phyloP scores from a whole-genome alignment of 2,113 vertebrate genomes.

The Zosterops pallidus region DNA sequence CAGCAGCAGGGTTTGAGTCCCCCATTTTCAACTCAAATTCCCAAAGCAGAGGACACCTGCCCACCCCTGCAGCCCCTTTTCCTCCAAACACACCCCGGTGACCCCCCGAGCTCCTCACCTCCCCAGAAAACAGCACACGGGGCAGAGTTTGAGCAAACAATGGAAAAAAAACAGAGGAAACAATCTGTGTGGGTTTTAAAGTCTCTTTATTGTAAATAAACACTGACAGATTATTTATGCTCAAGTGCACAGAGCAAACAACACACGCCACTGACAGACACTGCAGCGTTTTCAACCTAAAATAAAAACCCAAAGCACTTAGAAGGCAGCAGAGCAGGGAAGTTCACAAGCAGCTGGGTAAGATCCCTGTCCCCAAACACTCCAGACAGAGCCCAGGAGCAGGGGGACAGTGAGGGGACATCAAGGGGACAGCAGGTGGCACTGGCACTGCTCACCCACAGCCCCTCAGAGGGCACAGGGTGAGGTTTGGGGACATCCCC shows the following conservation, averaged over 20 bases:
- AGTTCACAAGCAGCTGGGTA: accelerated
- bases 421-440: not conserved
- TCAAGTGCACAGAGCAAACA: not conserved
- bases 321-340: not conserved
- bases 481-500: not conserved
- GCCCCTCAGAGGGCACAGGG: not conserved
- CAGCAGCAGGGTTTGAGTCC: not conserved
- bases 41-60: not conserved
- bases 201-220: constrained; percentile 42
- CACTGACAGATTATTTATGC: not conserved
- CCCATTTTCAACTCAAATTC: not conserved
- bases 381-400: accelerated
- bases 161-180: not conserved
- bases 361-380: not conserved
- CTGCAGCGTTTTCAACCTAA: not conserved
- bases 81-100: not conserved
- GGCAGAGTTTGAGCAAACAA: accelerated
- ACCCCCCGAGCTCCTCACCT: accelerated
- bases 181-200: accelerated
- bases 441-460: not conserved
- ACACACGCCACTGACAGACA: not conserved
- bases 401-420: not conserved
- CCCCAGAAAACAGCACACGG: not conserved
- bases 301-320: not conserved
- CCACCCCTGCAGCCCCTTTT: not conserved